Base-by-base conservation (phyloP, 2,888 invertebrate genomes). In the Biston stratarius region DNA sequence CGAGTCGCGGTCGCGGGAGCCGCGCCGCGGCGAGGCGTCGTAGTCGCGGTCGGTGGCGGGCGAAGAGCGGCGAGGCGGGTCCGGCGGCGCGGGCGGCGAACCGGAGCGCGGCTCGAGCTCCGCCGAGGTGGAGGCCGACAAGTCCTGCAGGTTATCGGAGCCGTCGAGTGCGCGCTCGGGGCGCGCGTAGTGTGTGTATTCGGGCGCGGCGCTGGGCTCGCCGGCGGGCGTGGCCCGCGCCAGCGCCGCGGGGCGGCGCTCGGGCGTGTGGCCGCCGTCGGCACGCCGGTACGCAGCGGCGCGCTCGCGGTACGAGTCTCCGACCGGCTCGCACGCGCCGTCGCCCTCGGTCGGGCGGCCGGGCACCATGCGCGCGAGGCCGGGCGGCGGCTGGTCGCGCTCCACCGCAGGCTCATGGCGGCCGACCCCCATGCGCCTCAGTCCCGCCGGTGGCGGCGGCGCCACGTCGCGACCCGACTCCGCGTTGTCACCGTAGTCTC, bases 341-440 rank as follows among this genome's bases (percentile, higher is more conserved):
- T 86, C 88, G 11, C 82, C 75, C 72, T 94, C 94, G 3, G 90
- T 94, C 70, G 91, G 92, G 74, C 94, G 94, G 14, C 94, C 95
- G 7, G 92, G 94, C 38, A 94, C 92, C 93, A 95, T 94, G 52
- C 94, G 86, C 49, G 94, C 87, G 36, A 95, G 79, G 0, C 94
- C 93, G 1, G 95, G 94, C 12, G 94, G 94, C 24, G 95, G 95
- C 64, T 95, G 95, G 61, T 94, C 94, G 0, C 84, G 74, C 85
- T 88, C 45, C 88, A 77, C 67, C 78, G 83, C 71, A 86, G 89
- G 79, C 76, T 96, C 96, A 55, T 95, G 95, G 80, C 96, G 95
- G 0, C 96, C 96, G 0, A 96, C 90, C 5, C 96, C 96, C 92
- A 96, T 93, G 73, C 96, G 90, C 12, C 96, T 95, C 10, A 96